A percentile compares a stretch with the other conserved stretches of the same genome.
phyloP scores from a whole-genome alignment of 1,140 invertebrate species.

The Coptotermes formosanus region DNA sequence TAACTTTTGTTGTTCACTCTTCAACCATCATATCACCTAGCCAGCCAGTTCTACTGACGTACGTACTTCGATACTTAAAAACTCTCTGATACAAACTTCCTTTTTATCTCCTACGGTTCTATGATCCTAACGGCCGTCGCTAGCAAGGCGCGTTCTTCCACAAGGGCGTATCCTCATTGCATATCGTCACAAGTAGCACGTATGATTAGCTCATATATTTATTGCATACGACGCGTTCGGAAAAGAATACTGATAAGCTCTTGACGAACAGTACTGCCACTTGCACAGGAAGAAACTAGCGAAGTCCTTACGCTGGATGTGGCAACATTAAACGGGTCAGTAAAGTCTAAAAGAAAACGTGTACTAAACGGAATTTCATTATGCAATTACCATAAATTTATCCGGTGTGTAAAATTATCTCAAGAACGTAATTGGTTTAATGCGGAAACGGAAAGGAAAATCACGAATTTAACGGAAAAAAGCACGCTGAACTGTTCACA shows the following conservation, averaged over 20 bases:
- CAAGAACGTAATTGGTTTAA: too few relatives aligned
- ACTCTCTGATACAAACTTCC: constrained; percentile 10
- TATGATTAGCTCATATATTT: not conserved
- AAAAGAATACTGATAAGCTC: not conserved
- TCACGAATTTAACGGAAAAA: too few relatives aligned
- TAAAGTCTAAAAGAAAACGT: too few relatives aligned
- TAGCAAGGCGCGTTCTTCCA: not conserved
- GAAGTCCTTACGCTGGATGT: too few relatives aligned
- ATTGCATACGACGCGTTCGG: not conserved
- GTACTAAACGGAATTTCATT: too few relatives aligned
- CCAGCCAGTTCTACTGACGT: not conserved
- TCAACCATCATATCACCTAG: constrained; percentile 5
- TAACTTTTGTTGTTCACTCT: constrained; percentile 16
- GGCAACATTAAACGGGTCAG: too few relatives aligned
- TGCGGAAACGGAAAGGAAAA: too few relatives aligned
- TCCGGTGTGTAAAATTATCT: too few relatives aligned
- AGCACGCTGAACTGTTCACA: too few relatives aligned
- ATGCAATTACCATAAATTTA: too few relatives aligned
- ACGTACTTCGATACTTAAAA: not conserved
- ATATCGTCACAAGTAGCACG: not conserved
- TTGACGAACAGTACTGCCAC: too few relatives aligned
- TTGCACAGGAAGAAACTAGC: too few relatives aligned
- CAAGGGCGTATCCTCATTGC: not conserved
- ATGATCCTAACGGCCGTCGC: not conserved
- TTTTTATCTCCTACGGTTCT: not conserved